A percentile compares a stretch with the other conserved stretches of the same genome.
These are phyloP conservation scores for Mamestra brassicae DNA, from an alignment of 2,888 invertebrate species.

Conservation along the genomic window DNA sequence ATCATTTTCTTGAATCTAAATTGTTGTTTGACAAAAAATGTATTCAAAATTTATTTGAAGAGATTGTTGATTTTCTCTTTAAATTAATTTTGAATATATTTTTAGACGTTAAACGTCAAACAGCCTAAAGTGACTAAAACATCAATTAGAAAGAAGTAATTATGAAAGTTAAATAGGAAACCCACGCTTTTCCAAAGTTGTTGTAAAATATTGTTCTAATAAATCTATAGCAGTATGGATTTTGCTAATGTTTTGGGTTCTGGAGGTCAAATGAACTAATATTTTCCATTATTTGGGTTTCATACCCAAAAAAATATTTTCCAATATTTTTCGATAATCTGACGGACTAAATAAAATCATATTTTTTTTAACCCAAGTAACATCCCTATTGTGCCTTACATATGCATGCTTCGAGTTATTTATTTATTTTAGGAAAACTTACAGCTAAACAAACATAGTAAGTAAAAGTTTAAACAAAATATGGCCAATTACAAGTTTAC, in stretches of 20 bases:
- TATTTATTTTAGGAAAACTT: too few relatives aligned
- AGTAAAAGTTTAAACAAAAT: too few relatives aligned
- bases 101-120: constrained; percentile 7
- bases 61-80: neutral
- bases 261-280: neutral
- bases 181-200: constrained; percentile 26
- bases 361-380: too few relatives aligned
- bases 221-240: constrained; percentile 4
- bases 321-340: too few relatives aligned
- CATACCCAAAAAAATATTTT: neutral
- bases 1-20: too few relatives aligned
- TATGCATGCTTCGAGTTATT: too few relatives aligned
- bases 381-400: too few relatives aligned
- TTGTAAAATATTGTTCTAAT: constrained; percentile 8
- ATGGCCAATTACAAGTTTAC: too few relatives aligned
- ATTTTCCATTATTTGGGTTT: neutral
- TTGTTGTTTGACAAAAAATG: too few relatives aligned
- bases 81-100: constrained; percentile 5
- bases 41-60: too few relatives aligned
- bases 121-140: neutral
- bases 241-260: neutral
- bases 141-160: constrained; percentile 31
- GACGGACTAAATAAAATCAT: neutral
- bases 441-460: too few relatives aligned
- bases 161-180: constrained; percentile 38